Evolutionary conservation across 2,888 invertebrate species (phyloP).

Genomic region (Drosophila maculinotata): DNA sequence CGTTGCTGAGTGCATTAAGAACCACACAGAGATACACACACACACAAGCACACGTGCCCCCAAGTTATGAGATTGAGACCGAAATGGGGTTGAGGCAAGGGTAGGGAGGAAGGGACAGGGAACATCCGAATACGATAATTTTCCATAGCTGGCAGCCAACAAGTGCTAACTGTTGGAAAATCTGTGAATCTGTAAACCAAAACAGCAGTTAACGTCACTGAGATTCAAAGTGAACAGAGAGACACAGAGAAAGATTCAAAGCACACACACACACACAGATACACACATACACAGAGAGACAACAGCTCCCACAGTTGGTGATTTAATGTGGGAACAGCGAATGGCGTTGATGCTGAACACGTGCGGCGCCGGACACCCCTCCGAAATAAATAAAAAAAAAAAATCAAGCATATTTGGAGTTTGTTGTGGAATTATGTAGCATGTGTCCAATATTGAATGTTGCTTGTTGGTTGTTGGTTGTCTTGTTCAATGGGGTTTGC

Average conservation of each 20-base stretch:
- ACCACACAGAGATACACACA: slow-evolving; percentile 13
- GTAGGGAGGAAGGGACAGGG: neutral
- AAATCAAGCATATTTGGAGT: slow-evolving; percentile 6
- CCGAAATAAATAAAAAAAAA: neutral
- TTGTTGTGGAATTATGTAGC: neutral
- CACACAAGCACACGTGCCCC: slow-evolving; percentile 23
- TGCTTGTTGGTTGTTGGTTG: slow-evolving; percentile 15
- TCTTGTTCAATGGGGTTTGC: slow-evolving; percentile 20
- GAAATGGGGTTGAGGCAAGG: slow-evolving; percentile 10
- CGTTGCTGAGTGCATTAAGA: slow-evolving; percentile 60
- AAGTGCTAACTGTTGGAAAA: slow-evolving; percentile 43
- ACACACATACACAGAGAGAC: neutral
- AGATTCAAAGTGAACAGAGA: slow-evolving; percentile 25
- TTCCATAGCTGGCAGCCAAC: slow-evolving; percentile 42
- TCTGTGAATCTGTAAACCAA: slow-evolving; percentile 46
- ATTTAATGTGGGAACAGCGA: slow-evolving; percentile 71
- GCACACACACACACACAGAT: too few species aligned
- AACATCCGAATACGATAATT: slow-evolving; percentile 42
- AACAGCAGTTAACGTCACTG: slow-evolving; percentile 58
- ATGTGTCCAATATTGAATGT: too few species aligned
- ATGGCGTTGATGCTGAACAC: slow-evolving; percentile 56
- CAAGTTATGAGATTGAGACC: slow-evolving; percentile 37
- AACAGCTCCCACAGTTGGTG: slow-evolving; percentile 47
- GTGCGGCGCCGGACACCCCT: slow-evolving; percentile 48
- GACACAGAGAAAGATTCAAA: slow-evolving; percentile 1